Evolutionary conservation across 1,140 invertebrate species (phyloP).

Genomic region (Kradibia gibbosae): DNA sequence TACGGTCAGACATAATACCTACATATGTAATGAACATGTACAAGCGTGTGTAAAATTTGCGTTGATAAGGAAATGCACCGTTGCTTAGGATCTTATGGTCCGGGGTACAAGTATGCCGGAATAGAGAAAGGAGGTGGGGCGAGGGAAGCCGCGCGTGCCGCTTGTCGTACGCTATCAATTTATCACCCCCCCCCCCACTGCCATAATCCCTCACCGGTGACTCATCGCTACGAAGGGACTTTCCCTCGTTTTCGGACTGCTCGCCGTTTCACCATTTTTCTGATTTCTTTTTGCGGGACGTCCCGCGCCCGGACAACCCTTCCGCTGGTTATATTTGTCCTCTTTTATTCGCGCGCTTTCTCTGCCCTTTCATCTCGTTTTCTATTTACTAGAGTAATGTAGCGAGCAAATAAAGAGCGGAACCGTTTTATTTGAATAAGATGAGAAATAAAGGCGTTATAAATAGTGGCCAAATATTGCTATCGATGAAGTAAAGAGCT

Average conservation of each 20-base stretch:
- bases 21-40: no score
- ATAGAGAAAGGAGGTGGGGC: no score
- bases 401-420: not conserved
- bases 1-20: not conserved
- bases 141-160: constrained; percentile 58
- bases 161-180: constrained; percentile 71
- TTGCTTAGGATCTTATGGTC: not conserved
- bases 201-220: not conserved
- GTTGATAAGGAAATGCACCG: not conserved
- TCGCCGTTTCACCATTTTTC: constrained; percentile 50
- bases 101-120: not conserved
- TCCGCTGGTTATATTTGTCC: constrained; percentile 19
- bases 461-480: no score
- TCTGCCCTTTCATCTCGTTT: constrained; percentile 22
- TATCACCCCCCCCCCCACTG: constrained; percentile 63
- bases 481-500: no score
- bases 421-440: no score
- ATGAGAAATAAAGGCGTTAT: no score
- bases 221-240: constrained; percentile 51
- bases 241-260: constrained; percentile 48
- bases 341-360: constrained; percentile 21
- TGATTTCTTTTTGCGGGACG: constrained; percentile 47
- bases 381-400: not conserved
- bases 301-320: constrained; percentile 32
- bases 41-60: not conserved